Evolutionary conservation across 2,113 vertebrate species (phyloP).

Genomic region (Dryoscopus gambensis): DNA sequence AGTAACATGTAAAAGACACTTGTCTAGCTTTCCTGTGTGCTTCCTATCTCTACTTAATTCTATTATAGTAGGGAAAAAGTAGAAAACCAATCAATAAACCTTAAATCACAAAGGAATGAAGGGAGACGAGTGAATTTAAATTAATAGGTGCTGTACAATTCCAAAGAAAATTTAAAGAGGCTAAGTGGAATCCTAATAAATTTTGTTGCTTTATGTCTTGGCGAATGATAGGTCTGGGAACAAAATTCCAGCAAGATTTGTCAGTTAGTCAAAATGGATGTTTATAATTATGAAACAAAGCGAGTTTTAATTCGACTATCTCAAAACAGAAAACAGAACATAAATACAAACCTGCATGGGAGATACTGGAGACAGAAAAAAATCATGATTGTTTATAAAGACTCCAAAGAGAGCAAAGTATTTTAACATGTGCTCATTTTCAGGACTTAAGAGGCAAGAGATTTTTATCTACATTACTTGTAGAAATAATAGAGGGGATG

Average conservation of each 20-base stretch:
- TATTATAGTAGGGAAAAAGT: neutral
- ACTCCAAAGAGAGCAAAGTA: neutral
- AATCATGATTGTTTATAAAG: neutral
- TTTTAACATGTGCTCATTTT: neutral
- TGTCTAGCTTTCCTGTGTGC: neutral
- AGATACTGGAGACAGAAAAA: conserved; percentile 18
- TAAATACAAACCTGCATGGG: neutral
- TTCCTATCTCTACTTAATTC: neutral
- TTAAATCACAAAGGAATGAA: neutral
- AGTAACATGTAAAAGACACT: neutral
- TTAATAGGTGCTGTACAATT: neutral
- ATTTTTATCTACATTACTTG: neutral
- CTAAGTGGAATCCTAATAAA: neutral
- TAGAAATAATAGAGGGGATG: neutral
- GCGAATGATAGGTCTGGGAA: conserved; percentile 16
- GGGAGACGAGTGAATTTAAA: neutral
- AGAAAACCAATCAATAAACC: neutral
- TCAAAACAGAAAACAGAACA: conserved; percentile 20
- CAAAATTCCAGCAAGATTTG: conserved; percentile 17
- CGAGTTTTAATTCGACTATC: conserved; percentile 28
- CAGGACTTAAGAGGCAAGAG: neutral
- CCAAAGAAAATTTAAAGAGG: neutral
- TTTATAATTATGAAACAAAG: conserved; percentile 14
- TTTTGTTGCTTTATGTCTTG: neutral
- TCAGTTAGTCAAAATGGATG: conserved; percentile 44